A percentile compares a stretch with the other conserved stretches of the same genome.
These are phyloP conservation scores for Paedocypris micromegethes DNA, from an alignment of 2,797 vertebrate genomes.

Conservation along the genomic window DNA sequence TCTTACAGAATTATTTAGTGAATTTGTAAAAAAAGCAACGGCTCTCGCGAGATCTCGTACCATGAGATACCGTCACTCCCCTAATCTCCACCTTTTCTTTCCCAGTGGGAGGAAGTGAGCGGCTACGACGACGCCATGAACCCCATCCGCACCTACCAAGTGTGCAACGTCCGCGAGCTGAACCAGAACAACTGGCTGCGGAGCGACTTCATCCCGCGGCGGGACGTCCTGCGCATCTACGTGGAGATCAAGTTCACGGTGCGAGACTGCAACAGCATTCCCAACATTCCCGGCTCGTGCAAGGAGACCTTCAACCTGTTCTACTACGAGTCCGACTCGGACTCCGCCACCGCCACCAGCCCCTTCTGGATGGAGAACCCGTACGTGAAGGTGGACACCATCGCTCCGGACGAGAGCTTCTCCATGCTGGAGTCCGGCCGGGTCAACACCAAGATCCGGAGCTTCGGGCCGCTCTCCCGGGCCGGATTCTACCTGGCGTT, in stretches of 20 bases:
- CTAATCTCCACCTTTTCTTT: constrained; percentile 35
- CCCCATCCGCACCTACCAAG: constrained; percentile 96
- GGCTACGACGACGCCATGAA: constrained; percentile 95
- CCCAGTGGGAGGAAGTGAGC: constrained; percentile 96
- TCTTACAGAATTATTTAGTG: too few species aligned
- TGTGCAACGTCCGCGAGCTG: constrained; percentile 85
- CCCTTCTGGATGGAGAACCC: constrained; percentile 99
- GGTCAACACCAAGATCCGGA: constrained; percentile 92
- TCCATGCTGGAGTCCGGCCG: constrained; percentile 84
- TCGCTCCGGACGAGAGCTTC: constrained; percentile 93
- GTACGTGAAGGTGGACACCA: constrained; percentile 97
- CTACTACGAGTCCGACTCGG: constrained; percentile 92
- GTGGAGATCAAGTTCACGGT: constrained; percentile 98
- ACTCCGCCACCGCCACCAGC: constrained; percentile 88
- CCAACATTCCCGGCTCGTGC: constrained; percentile 95
- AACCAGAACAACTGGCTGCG: constrained; percentile 99
- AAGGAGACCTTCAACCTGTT: constrained; percentile 99
- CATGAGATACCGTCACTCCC: not conserved
- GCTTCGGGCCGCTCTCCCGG: constrained; percentile 93
- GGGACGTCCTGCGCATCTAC: constrained; percentile 88
- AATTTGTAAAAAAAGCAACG: too few species aligned
- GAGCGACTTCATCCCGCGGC: constrained; percentile 87
- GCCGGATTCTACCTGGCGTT: constrained; percentile 95
- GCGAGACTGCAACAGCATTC: constrained; percentile 96
- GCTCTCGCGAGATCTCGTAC: too few species aligned